These are phyloP conservation scores for Ptychoptera albimana DNA, from an alignment of 2,888 invertebrate genomes.

Conservation along the genomic window DNA sequence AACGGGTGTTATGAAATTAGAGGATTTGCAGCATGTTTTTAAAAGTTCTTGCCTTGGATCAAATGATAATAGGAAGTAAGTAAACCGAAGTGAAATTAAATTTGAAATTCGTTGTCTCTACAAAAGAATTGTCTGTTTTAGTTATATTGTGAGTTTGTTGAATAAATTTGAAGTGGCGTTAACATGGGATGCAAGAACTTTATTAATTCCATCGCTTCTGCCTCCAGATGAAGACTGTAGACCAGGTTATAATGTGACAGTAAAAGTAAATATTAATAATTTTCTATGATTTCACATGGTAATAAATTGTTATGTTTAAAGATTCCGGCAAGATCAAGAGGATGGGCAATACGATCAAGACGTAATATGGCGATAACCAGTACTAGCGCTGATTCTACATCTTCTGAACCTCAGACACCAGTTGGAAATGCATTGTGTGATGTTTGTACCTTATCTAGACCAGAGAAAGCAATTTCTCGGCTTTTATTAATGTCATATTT, in stretches of 20 bases:
- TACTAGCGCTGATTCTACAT: neutral
- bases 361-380: slow-evolving; percentile 14
- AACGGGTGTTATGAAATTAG: slow-evolving; percentile 85
- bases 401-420: neutral
- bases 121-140: slow-evolving; percentile 17
- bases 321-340: slow-evolving; percentile 34
- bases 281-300: neutral
- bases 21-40: slow-evolving; percentile 83
- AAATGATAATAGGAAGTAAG: slow-evolving; percentile 36
- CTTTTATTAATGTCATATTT: slow-evolving; percentile 91
- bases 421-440: slow-evolving; percentile 14
- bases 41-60: slow-evolving; percentile 70
- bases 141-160: slow-evolving; percentile 77
- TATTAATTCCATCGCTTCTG: slow-evolving; percentile 82
- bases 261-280: slow-evolving; percentile 16
- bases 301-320: neutral
- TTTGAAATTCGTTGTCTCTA: neutral
- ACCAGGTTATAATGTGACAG: slow-evolving; percentile 22
- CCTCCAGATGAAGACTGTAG: slow-evolving; percentile 55
- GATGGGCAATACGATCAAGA: slow-evolving; percentile 47
- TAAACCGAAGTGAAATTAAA: neutral
- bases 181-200: slow-evolving; percentile 83
- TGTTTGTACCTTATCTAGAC: slow-evolving; percentile 31
- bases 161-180: slow-evolving; percentile 96
- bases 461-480: slow-evolving; percentile 46